Base-by-base conservation (phyloP, 2,113 vertebrate species). In the Spilogale gracilis region DNA sequence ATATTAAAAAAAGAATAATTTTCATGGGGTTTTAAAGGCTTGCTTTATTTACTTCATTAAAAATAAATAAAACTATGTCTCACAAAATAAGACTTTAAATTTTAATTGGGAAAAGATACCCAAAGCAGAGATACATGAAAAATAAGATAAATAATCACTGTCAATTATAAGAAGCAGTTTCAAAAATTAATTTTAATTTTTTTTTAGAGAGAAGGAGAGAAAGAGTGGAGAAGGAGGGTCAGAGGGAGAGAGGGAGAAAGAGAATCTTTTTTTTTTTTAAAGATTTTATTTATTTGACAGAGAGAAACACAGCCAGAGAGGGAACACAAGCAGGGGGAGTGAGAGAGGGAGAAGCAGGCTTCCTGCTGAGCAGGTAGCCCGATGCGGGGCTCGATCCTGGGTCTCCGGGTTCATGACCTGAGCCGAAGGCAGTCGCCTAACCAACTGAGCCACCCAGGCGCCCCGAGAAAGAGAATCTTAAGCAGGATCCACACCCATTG, bases 31-130 rank as follows among this genome's bases (percentile, higher is more conserved):
- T 71, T 63, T 0, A 6, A 60, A 30, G 38, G 2, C 10, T 71
- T 79, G 3, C 18, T 95, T 95, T 90, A 79, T 87, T 91, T 95
- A 5, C 16, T 88, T 65, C 76, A 85, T 80, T 91, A 91, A 82
- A 91, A 81, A 21, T 63, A 76, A 80, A 88, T 87, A n/a, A 85
- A 96, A 95, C 30, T 16, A 58, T 32, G 38, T 78, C 21, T 86
- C 8, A n/a, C 52, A 92, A 95, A 95, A 79, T 76, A 73, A 95
- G 74, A 95, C 30, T 81, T 90, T 85, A 95, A 67, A 32, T 86
- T 92, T 95, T 83, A 83, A 96, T 54, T 96, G 80, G 54, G 48
- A 85, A 89, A 85, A 91, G 11, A 60, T 61, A 84, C 4, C n/a
- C 27, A 85, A 89, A 60, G 60, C 12, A 89, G 65, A 67, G 95